A percentile compares a stretch with the other conserved stretches of the same genome.
phyloP scores from a whole-genome alignment of 2,888 invertebrate species.

The Hydroisotoma schaefferi region DNA sequence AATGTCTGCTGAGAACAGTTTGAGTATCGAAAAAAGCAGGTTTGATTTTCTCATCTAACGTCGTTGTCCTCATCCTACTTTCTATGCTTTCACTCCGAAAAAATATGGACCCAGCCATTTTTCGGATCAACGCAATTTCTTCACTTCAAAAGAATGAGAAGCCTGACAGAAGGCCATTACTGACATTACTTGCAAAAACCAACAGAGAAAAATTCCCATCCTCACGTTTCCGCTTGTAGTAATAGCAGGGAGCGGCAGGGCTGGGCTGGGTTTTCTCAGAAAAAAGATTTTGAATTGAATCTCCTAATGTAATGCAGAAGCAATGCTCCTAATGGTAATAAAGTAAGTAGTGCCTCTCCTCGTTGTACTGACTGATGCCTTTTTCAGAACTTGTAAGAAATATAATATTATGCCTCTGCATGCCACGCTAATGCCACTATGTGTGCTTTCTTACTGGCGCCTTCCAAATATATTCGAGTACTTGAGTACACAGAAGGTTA shows the following conservation, averaged over 20 bases:
- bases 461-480: no score
- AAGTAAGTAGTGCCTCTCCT: background rate
- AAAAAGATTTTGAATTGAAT: conserved; percentile 9
- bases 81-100: no score
- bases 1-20: no score
- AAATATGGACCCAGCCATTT: background rate
- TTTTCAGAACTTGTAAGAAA: background rate
- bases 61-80: no score
- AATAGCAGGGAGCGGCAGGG: no score
- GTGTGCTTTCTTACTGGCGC: no score
- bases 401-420: no score
- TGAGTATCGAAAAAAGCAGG: no score
- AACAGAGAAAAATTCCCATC: background rate
- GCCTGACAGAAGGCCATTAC: conserved; percentile 13
- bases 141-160: background rate
- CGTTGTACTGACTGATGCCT: background rate
- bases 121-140: background rate
- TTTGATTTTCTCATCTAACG: no score
- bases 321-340: conserved; percentile 6
- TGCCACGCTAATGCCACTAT: no score
- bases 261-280: background rate
- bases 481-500: no score
- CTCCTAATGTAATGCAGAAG: conserved; percentile 10
- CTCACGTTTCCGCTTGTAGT: no score
- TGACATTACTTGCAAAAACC: background rate